Evolutionary conservation across 2,797 vertebrate genomes (phyloP).

Genomic region (Leucoraja ocellata): DNA sequence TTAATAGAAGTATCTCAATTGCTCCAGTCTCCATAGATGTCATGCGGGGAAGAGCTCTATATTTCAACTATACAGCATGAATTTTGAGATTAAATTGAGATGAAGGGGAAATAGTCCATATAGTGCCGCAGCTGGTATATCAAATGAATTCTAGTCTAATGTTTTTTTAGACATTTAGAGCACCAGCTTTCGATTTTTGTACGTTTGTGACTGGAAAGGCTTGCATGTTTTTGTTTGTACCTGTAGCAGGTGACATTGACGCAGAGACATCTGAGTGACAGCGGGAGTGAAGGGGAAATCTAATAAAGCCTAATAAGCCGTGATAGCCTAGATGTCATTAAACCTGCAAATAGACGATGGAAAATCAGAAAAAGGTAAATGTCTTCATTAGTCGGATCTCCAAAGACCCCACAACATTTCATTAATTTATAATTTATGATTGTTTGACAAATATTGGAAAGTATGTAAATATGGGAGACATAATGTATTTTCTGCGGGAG

Average conservation of each 20-base stretch:
- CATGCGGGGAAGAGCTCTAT: constrained; percentile 31
- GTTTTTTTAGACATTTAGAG: constrained; percentile 21
- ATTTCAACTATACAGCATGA: constrained; percentile 35
- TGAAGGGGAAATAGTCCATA: constrained; percentile 35
- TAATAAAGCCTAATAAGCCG: constrained; percentile 96
- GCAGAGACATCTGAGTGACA: constrained; percentile 77
- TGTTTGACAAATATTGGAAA: constrained; percentile 99
- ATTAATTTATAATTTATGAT: constrained; percentile 99
- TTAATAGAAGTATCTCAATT: constrained; percentile 36
- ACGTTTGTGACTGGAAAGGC: not conserved
- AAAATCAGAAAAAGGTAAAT: constrained; percentile 69
- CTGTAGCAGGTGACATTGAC: constrained; percentile 84
- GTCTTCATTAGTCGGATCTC: constrained; percentile 95
- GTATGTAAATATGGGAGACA: constrained; percentile 94
- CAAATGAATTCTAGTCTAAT: constrained; percentile 38
- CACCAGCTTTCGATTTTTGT: not conserved
- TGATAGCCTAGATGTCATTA: constrained; percentile 80
- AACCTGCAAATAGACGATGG: constrained; percentile 80
- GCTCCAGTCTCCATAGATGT: constrained; percentile 16
- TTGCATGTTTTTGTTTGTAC: constrained; percentile 50
- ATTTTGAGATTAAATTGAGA: constrained; percentile 39
- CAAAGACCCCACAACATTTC: constrained; percentile 94
- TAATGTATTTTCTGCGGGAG: constrained; percentile 99
- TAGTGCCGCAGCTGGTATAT: constrained; percentile 37
- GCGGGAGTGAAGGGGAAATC: constrained; percentile 72